phyloP scores from a whole-genome alignment of 2,113 vertebrate species.

The Bubo blakistoni region DNA sequence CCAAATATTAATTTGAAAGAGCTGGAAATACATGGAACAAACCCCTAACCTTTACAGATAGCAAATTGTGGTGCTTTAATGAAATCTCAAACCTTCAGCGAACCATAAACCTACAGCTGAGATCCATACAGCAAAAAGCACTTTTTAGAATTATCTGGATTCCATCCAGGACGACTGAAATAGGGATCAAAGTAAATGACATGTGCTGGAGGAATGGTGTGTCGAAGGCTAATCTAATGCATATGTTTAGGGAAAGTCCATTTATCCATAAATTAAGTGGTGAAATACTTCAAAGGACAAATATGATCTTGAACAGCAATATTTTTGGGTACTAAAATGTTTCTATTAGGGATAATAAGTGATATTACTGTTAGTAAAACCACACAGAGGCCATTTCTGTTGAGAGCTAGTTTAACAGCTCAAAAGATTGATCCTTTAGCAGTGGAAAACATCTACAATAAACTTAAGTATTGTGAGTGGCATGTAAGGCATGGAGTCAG shows the following conservation, averaged over 20 bases:
- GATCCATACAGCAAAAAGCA: slow-evolving; percentile 53
- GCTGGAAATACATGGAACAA: background rate
- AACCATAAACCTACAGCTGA: slow-evolving; percentile 56
- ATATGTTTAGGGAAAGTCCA: slow-evolving; percentile 59
- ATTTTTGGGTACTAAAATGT: slow-evolving; percentile 56
- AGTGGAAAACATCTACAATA: slow-evolving; percentile 21
- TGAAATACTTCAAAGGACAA: slow-evolving; percentile 66
- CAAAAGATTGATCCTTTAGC: background rate
- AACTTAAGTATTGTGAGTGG: background rate
- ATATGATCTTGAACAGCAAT: slow-evolving; percentile 46
- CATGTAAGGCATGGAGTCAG: background rate
- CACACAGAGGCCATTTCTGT: slow-evolving; percentile 13
- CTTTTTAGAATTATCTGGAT: slow-evolving; percentile 60
- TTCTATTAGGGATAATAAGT: slow-evolving; percentile 45
- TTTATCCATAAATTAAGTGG: slow-evolving; percentile 61
- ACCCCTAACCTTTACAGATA: background rate
- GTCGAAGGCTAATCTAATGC: slow-evolving; percentile 60
- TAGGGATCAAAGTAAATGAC: slow-evolving; percentile 66
- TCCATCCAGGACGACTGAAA: slow-evolving; percentile 38
- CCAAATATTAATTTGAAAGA: slow-evolving; percentile 1
- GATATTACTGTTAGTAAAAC: slow-evolving; percentile 49
- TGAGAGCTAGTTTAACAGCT: slow-evolving; percentile 36
- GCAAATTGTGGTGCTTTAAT: slow-evolving; percentile 48
- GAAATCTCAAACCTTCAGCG: slow-evolving; percentile 24
- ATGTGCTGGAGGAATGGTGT: slow-evolving; percentile 57